Conservation (phyloP, 2,888 invertebrate species). For the Orthosia cruda region DNA sequence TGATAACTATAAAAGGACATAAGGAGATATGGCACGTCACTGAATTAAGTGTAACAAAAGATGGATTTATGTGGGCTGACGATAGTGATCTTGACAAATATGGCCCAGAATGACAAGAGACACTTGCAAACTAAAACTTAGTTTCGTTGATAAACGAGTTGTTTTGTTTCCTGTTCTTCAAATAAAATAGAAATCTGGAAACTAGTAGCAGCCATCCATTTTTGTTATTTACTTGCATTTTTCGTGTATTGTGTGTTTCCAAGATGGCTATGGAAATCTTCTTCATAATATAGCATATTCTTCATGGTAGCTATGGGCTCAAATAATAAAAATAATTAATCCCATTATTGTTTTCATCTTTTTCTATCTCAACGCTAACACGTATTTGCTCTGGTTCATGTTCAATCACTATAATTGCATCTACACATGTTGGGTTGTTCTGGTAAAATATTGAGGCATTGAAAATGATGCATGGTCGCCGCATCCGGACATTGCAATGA, state of each 20-base stretch:
- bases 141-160: not conserved
- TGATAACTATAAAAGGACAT: constrained; percentile 8
- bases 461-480: constrained; percentile 25
- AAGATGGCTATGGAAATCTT: too few relatives aligned
- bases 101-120: constrained; percentile 8
- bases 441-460: constrained; percentile 29
- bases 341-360: not conserved
- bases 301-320: too few relatives aligned
- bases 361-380: not conserved
- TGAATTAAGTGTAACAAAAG: constrained; percentile 17
- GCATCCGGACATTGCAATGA: constrained; percentile 34
- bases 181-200: not conserved
- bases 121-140: not conserved
- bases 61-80: not conserved
- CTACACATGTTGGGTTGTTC: not conserved
- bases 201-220: not conserved
- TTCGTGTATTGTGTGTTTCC: too few relatives aligned
- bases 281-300: too few relatives aligned
- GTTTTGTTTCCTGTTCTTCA: not conserved
- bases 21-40: constrained; percentile 8
- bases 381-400: not conserved
- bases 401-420: not conserved
- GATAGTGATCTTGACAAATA: constrained; percentile 17
- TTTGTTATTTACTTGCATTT: not conserved
- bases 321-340: not conserved